These are phyloP conservation scores for Pelobates cultripes DNA, from an alignment of 2,797 vertebrate species.

Conservation along the genomic window DNA sequence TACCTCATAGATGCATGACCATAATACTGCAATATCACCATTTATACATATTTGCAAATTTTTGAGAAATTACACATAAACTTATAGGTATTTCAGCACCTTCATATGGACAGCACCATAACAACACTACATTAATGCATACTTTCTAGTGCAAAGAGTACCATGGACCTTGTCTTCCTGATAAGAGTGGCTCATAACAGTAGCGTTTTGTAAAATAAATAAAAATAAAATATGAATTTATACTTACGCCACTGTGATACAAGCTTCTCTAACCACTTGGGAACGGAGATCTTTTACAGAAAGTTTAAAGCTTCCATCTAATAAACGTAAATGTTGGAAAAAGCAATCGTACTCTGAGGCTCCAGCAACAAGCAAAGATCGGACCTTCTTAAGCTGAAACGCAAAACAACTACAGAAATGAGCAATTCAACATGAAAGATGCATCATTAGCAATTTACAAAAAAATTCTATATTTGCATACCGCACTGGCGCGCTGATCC, in stretches of 20 bases:
- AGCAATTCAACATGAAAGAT: background rate
- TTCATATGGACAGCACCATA: too few species aligned
- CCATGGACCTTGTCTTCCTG: too few species aligned
- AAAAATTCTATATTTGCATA: constrained; percentile 65
- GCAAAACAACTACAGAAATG: background rate
- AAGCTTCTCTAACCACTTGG: constrained; percentile 95
- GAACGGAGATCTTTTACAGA: constrained; percentile 96
- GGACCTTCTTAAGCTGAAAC: constrained; percentile 89
- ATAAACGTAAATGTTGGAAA: constrained; percentile 92
- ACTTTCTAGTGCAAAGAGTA: too few species aligned
- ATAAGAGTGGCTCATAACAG: too few species aligned
- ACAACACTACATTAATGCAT: too few species aligned
- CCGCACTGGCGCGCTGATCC: constrained; percentile 92
- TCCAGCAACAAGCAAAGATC: constrained; percentile 91
- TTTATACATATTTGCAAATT: too few species aligned
- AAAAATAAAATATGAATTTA: background rate
- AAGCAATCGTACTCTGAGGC: constrained; percentile 91
- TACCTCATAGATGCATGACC: too few species aligned
- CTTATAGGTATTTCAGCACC: too few species aligned
- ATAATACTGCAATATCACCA: too few species aligned
- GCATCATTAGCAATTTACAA: background rate
- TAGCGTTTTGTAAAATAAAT: background rate
- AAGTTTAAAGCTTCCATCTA: constrained; percentile 95
- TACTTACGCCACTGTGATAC: constrained; percentile 97
- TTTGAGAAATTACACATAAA: too few species aligned